Conservation (phyloP, 2,113 vertebrate species). For the Centropristis striata region DNA sequence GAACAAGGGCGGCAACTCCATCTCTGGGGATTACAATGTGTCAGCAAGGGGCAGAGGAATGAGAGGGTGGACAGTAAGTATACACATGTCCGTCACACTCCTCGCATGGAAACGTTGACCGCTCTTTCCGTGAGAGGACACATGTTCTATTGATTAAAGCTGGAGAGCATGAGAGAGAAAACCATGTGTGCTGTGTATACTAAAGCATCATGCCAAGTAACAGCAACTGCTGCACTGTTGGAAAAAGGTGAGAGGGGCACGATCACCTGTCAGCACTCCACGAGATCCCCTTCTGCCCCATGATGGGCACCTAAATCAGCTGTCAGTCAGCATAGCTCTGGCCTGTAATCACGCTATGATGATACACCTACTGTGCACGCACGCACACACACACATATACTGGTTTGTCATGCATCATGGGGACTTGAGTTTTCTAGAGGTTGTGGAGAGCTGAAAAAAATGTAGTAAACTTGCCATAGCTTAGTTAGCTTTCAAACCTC, state of each 20-base stretch:
- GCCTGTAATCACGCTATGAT: background rate
- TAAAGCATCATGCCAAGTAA: slow-evolving; percentile 27
- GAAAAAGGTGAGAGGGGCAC: slow-evolving; percentile 18
- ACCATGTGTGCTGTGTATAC: slow-evolving; percentile 24
- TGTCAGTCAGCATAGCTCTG: slow-evolving; percentile 36
- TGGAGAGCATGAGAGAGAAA: slow-evolving; percentile 14
- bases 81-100: slow-evolving; percentile 28
- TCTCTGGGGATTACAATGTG: slow-evolving; percentile 22
- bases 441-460: too few species aligned
- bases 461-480: too few species aligned
- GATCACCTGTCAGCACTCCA: slow-evolving; percentile 38
- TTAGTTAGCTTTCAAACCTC: too few species aligned
- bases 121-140: slow-evolving; percentile 29
- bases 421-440: too few species aligned
- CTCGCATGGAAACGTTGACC: slow-evolving; percentile 28
- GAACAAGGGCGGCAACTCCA: slow-evolving; percentile 6
- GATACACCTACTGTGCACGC: slow-evolving; percentile 5
- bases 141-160: slow-evolving; percentile 55
- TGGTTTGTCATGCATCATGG: too few species aligned
- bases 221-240: slow-evolving; percentile 25
- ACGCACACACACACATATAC: background rate
- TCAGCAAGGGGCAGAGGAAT: slow-evolving; percentile 10
- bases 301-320: slow-evolving; percentile 34
- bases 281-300: slow-evolving; percentile 10
- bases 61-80: slow-evolving; percentile 30